Evolutionary conservation across 2,113 vertebrate genomes (phyloP).

Genomic region (Corythornis vintsioides): DNA sequence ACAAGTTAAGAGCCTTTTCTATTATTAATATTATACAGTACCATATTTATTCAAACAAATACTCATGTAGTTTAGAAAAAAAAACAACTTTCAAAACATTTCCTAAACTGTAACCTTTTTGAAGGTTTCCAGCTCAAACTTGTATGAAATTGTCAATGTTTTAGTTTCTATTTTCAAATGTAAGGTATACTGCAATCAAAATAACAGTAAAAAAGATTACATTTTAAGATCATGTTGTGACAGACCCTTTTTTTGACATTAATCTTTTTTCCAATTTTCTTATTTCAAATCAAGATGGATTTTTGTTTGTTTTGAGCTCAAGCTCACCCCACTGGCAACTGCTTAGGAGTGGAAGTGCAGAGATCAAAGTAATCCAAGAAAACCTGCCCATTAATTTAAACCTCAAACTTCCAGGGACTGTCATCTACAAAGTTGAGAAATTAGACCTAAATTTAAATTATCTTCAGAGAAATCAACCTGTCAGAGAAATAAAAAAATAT

Average conservation of each 20-base stretch:
- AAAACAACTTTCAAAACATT: neutral
- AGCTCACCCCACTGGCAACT: neutral
- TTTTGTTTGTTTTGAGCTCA: neutral
- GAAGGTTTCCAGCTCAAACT: neutral
- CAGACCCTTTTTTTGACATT: neutral
- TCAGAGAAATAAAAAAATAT: neutral
- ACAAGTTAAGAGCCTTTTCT: neutral
- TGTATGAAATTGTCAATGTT: neutral
- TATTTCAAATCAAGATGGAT: rapidly evolving
- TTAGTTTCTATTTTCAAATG: neutral
- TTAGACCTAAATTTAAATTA: neutral
- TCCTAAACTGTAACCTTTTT: neutral
- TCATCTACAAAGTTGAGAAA: neutral
- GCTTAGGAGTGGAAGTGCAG: neutral
- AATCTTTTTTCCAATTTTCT: neutral
- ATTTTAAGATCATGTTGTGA: neutral
- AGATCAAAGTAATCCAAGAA: neutral
- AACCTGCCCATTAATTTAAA: neutral
- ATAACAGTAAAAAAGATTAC: neutral
- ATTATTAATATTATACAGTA: neutral
- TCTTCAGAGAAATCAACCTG: neutral
- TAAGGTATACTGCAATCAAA: neutral
- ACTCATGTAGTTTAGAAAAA: neutral
- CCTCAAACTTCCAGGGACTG: neutral
- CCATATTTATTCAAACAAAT: neutral